A percentile compares a stretch with the other conserved stretches of the same genome.
phyloP scores from a whole-genome alignment of 2,888 invertebrate genomes.

The Margaritifera margaritifera region DNA sequence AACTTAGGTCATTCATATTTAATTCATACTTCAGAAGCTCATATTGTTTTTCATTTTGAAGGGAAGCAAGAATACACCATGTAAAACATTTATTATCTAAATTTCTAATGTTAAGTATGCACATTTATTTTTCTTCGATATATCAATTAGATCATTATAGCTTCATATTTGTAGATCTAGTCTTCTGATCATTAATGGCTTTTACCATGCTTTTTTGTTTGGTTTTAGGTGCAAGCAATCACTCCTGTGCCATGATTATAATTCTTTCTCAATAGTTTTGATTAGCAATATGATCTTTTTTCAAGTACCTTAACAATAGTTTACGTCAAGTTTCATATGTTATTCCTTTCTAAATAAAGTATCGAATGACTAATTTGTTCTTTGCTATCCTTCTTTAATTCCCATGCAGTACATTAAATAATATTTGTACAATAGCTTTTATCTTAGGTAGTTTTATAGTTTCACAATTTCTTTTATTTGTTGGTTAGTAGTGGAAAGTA shows the following conservation, averaged over 20 bases:
- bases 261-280: slow-evolving; percentile 17
- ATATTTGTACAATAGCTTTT: slow-evolving; percentile 18
- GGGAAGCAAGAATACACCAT: too few relatives aligned
- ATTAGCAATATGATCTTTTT: slow-evolving; percentile 15
- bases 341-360: slow-evolving; percentile 18
- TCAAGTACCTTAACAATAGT: slow-evolving; percentile 16
- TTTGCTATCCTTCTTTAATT: slow-evolving; percentile 13
- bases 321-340: slow-evolving; percentile 8
- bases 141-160: too few relatives aligned
- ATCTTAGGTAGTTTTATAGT: slow-evolving; percentile 16
- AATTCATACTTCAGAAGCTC: too few relatives aligned
- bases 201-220: slow-evolving; percentile 21
- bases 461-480: slow-evolving; percentile 17
- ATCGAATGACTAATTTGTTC: slow-evolving; percentile 11
- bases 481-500: slow-evolving; percentile 17
- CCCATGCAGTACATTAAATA: slow-evolving; percentile 19
- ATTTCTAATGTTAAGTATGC: too few relatives aligned
- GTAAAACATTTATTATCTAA: too few relatives aligned
- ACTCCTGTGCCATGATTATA: neutral
- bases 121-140: too few relatives aligned
- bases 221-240: slow-evolving; percentile 17
- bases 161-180: too few relatives aligned
- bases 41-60: too few relatives aligned
- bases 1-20: too few relatives aligned
- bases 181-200: too few relatives aligned